phyloP scores from a whole-genome alignment of 2,888 invertebrate genomes.

The Anodontia alba region DNA sequence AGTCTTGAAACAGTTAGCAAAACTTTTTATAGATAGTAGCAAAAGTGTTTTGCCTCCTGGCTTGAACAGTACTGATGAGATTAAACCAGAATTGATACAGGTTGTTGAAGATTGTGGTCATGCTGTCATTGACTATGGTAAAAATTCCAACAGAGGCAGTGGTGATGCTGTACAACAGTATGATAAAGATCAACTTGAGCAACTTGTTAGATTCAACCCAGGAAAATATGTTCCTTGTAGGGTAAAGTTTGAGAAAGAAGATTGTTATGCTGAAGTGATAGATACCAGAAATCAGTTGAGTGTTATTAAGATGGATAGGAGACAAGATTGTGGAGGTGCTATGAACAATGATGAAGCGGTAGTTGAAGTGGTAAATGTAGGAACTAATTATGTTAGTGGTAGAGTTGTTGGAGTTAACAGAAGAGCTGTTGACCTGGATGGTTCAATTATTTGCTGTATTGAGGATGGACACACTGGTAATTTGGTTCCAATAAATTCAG shows the following conservation, averaged over 20 bases:
- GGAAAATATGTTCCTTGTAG: conserved; percentile 72
- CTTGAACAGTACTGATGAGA: conserved; percentile 15
- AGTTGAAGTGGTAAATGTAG: conserved; percentile 69
- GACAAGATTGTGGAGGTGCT: conserved; percentile 72
- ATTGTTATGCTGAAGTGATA: conserved; percentile 61
- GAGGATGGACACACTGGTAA: conserved; percentile 74
- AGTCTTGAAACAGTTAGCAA: conserved; percentile 72
- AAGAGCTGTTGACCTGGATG: conserved; percentile 67
- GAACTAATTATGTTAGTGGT: conserved; percentile 56
- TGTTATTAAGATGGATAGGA: conserved; percentile 63
- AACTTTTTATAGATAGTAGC: background rate
- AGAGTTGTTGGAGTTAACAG: conserved; percentile 78
- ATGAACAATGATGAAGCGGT: conserved; percentile 79
- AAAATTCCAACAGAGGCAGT: background rate
- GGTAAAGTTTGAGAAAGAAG: conserved; percentile 57
- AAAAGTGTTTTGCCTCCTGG: background rate
- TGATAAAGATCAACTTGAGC: conserved; percentile 51
- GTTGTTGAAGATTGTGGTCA: conserved; percentile 68
- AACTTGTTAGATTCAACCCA: conserved; percentile 63
- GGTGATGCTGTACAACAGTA: conserved; percentile 10
- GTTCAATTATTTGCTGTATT: conserved; percentile 78
- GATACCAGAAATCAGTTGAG: conserved; percentile 34
- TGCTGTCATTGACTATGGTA: conserved; percentile 60
- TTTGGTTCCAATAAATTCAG: conserved; percentile 77
- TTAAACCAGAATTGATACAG: conserved; percentile 61